These are phyloP conservation scores for Drosophila teissieri DNA, from an alignment of 1,140 invertebrate species.

Conservation along the genomic window DNA sequence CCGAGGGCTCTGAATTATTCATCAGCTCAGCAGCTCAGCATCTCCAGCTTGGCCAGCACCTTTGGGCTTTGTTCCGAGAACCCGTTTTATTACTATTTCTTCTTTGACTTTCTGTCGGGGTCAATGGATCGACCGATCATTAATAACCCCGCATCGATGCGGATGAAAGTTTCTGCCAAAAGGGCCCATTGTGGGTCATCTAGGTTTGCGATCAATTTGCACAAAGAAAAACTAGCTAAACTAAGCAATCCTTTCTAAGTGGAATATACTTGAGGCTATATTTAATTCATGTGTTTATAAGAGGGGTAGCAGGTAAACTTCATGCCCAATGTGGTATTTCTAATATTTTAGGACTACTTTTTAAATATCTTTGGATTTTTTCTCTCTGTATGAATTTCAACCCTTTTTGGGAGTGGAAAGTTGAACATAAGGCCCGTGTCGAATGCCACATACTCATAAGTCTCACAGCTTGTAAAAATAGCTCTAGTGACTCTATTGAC, in stretches of 20 bases:
- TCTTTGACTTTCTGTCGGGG: slow-evolving; percentile 41
- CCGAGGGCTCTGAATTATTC: slow-evolving; percentile 64
- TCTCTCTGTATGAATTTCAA: background rate
- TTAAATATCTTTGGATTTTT: background rate
- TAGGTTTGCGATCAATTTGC: background rate
- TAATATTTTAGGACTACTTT: too few species aligned
- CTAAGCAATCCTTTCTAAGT: background rate
- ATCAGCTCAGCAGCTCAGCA: slow-evolving; percentile 33
- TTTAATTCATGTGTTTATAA: too few species aligned
- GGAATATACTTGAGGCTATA: too few species aligned
- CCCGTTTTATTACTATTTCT: slow-evolving; percentile 12
- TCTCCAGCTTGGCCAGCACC: background rate
- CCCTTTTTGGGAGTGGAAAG: slow-evolving; percentile 18
- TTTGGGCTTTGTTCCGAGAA: slow-evolving; percentile 30
- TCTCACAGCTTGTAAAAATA: slow-evolving; percentile 24
- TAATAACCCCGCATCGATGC: slow-evolving; percentile 38
- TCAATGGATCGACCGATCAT: slow-evolving; percentile 45
- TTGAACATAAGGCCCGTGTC: slow-evolving; percentile 1
- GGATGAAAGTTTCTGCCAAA: slow-evolving; percentile 37
- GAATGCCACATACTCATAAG: background rate
- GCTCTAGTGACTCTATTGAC: slow-evolving; percentile 11
- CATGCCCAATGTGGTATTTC: too few species aligned
- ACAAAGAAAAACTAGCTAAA: background rate
- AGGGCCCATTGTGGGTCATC: slow-evolving; percentile 31
- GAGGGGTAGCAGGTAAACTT: background rate